Evolutionary conservation across 2,113 vertebrate species (phyloP), one percentile per base, ranked within the genome.

Genomic region (Zapus hudsonius): DNA sequence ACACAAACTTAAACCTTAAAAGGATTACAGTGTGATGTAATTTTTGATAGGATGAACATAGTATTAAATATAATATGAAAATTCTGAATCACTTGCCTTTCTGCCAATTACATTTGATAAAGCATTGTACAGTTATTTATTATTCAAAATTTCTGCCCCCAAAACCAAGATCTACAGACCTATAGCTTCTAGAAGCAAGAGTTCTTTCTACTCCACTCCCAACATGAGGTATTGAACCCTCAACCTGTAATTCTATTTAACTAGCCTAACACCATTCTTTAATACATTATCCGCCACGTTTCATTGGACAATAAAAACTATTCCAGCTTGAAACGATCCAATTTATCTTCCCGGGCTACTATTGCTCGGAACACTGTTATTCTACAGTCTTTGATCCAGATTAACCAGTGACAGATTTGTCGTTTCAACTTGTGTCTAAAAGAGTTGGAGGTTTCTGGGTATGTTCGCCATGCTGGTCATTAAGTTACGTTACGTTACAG

Each of bases 1-100:
- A 47, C n/a, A 92, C 33, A 93, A 95, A 83, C 47, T 67, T 78
- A 72, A 76, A 29, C 44, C 67, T 91, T 94, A 92, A 94, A 93
- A 89, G 38, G 61, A 89, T 66, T 94, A 86, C 38, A 84, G 31
- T 40, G 47, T 69, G 7, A 86, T 38, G 15, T 74, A 87, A 91
- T 66, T 84, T 92, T 84, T 93, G 79, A 75, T 75, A 74, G 44
- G 19, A 87, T 75, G 80, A 63, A 84, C 52, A 73, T 19, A 75
- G 16, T 29, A 89, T 59, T 44, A 76, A 95, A 74, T 15, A 79
- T 25, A 67, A 7, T 40, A 86, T 42, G 55, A 70, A 81, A 38
- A 86, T 95, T 72, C 61, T 89, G 22, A 90, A 89, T 81, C 25
- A 3, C 19, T 42, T 55, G 33, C 25, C 63, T 81, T 76, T 72